A percentile compares a stretch with the other conserved stretches of the same genome.
phyloP scores from a whole-genome alignment of 2,113 vertebrate species.

The Dissostichus mawsoni region DNA sequence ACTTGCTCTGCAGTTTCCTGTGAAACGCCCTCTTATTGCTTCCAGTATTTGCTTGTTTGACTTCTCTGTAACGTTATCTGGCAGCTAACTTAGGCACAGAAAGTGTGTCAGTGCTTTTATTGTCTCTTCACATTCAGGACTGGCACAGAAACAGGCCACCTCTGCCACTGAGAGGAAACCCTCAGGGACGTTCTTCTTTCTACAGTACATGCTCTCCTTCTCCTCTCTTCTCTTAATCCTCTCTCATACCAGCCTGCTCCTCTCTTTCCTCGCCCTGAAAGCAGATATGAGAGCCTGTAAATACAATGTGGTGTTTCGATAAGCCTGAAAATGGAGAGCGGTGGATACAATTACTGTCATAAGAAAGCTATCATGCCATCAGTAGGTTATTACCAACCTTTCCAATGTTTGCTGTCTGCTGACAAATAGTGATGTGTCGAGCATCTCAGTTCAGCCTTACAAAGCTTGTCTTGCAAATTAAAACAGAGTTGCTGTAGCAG shows the following conservation, averaged over 20 bases:
- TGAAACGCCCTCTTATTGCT: background rate
- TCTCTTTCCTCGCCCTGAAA: conserved; percentile 14
- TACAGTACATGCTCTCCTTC: conserved; percentile 30
- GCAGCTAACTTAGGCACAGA: conserved; percentile 44
- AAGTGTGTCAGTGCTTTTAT: conserved; percentile 72
- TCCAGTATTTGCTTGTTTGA: background rate
- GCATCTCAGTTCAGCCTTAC: background rate
- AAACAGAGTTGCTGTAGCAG: background rate
- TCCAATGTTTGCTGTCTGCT: background rate
- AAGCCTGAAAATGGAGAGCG: conserved; percentile 10
- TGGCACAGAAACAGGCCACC: conserved; percentile 57
- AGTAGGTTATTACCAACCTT: background rate
- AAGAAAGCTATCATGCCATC: conserved; percentile 6
- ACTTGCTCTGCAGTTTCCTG: background rate
- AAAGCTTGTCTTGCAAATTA: background rate
- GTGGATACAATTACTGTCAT: conserved; percentile 5
- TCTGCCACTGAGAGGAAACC: conserved; percentile 60
- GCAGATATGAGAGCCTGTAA: background rate
- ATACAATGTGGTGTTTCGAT: background rate
- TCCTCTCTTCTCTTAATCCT: background rate
- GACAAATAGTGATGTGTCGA: background rate
- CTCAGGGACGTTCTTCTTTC: conserved; percentile 46
- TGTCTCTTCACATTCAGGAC: conserved; percentile 57
- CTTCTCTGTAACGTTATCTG: conserved; percentile 32
- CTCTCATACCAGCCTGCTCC: background rate